phyloP scores from a whole-genome alignment of 2,888 invertebrate genomes.

The Lithophane leautieri region DNA sequence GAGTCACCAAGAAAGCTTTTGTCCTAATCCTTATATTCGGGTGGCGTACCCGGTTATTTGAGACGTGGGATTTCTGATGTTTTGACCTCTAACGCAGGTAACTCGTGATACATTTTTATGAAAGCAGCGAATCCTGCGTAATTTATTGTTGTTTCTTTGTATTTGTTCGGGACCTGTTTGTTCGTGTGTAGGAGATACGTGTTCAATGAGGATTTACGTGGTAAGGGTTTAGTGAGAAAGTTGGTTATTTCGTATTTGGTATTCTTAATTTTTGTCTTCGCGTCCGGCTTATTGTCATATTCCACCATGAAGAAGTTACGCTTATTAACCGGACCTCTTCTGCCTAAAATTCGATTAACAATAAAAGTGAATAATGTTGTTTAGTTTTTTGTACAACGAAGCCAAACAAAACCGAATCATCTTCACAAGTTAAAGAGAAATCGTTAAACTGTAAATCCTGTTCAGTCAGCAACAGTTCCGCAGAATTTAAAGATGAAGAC shows the following conservation, averaged over 20 bases:
- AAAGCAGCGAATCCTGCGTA: conserved; percentile 52
- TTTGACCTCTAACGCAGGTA: conserved; percentile 66
- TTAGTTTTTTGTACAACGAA: conserved; percentile 13
- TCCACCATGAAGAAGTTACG: not conserved
- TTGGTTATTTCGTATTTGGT: not conserved
- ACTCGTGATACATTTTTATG: conserved; percentile 58
- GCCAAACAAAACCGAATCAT: conserved; percentile 28
- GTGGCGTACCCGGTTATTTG: conserved; percentile 53
- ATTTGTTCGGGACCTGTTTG: conserved; percentile 58
- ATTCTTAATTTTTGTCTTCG: not conserved
- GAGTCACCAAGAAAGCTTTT: conserved; percentile 77
- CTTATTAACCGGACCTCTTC: not conserved
- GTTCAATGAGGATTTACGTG: conserved; percentile 50
- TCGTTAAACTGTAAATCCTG: conserved; percentile 42
- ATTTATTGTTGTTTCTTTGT: conserved; percentile 58
- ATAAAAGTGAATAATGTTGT: not conserved
- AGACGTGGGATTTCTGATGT: conserved; percentile 64
- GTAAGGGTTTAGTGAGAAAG: conserved; percentile 19
- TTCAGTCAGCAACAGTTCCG: conserved; percentile 30
- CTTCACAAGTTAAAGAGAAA: conserved; percentile 42
- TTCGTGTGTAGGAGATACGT: conserved; percentile 43
- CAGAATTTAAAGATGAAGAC: conserved; percentile 30
- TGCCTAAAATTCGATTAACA: not conserved
- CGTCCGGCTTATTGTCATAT: conserved; percentile 24
- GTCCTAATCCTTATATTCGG: conserved; percentile 75